Evolutionary conservation across 2,888 invertebrate genomes (phyloP).

Genomic region (Volucella inanis): DNA sequence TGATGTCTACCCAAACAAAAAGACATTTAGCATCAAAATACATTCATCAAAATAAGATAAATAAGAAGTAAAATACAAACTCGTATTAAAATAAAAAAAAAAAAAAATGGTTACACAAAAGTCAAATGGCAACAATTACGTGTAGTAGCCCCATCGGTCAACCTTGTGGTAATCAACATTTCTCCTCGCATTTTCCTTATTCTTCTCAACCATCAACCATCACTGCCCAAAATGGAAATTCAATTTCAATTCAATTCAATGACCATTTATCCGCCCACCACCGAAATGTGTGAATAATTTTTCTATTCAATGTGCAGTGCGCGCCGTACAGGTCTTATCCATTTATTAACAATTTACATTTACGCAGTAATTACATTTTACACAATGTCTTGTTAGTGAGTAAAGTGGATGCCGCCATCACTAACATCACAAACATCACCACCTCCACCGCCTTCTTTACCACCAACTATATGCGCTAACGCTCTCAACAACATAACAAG

Average conservation of each 20-base stretch:
- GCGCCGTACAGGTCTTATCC: conserved; percentile 43
- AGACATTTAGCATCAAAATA: background rate
- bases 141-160: conserved; percentile 38
- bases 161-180: conserved; percentile 66
- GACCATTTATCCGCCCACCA: conserved; percentile 73
- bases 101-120: background rate
- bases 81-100: conserved; percentile 11
- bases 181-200: conserved; percentile 69
- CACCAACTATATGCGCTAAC: background rate
- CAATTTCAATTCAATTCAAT: conserved; percentile 67
- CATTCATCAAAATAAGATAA: conserved; percentile 8
- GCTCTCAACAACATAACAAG: conserved; percentile 65
- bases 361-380: conserved; percentile 65
- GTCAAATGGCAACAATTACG: background rate
- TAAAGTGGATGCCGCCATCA: conserved; percentile 5
- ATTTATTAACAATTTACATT: conserved; percentile 59
- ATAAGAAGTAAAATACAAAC: conserved; percentile 31
- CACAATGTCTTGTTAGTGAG: conserved; percentile 63
- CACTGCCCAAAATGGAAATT: conserved; percentile 63
- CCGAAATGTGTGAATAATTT: conserved; percentile 42
- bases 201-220: conserved; percentile 60
- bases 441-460: conserved; percentile 2
- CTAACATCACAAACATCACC: background rate
- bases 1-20: conserved; percentile 1
- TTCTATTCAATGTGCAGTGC: conserved; percentile 24